phyloP scores from a whole-genome alignment of 1,140 invertebrate species.

The Listronotus oregonensis region DNA sequence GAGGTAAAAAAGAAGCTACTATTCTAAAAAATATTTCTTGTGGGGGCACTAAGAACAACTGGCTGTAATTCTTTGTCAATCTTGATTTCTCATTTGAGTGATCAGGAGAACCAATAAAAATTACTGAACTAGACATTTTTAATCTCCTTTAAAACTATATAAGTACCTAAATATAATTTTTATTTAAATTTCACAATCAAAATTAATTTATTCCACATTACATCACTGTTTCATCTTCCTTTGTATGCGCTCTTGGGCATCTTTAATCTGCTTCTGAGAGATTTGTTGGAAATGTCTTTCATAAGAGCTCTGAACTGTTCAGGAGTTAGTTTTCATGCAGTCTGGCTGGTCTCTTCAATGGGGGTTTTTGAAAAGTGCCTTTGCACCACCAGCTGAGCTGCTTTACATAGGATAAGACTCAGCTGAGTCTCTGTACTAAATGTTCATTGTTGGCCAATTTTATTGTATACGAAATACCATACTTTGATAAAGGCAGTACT shows the following conservation, averaged over 20 bases:
- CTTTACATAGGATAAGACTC: conserved; percentile 78
- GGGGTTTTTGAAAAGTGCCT: conserved; percentile 53
- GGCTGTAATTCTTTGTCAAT: conserved; percentile 39
- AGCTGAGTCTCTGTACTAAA: conserved; percentile 74
- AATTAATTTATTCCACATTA: conserved; percentile 26
- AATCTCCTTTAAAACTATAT: background rate
- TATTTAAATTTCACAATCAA: background rate
- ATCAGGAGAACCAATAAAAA: conserved; percentile 44
- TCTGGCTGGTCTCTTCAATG: conserved; percentile 60
- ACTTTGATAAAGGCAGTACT: conserved; percentile 32
- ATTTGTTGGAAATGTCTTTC: conserved; percentile 62
- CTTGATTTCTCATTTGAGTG: conserved; percentile 17
- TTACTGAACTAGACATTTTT: conserved; percentile 40
- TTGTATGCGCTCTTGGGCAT: conserved; percentile 67
- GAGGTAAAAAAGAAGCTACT: conserved; percentile 56
- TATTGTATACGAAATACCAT: conserved; percentile 73
- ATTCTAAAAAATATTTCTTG: conserved; percentile 53
- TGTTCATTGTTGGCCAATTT: conserved; percentile 77
- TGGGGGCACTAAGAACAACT: conserved; percentile 47
- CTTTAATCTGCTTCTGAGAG: conserved; percentile 70
- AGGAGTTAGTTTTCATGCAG: conserved; percentile 60
- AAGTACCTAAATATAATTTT: too few species aligned
- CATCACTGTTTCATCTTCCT: conserved; percentile 56
- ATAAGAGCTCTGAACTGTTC: conserved; percentile 64
- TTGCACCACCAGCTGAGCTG: conserved; percentile 75